Base-by-base conservation (phyloP, 2,797 vertebrate genomes). In the Clarias pachynema region DNA sequence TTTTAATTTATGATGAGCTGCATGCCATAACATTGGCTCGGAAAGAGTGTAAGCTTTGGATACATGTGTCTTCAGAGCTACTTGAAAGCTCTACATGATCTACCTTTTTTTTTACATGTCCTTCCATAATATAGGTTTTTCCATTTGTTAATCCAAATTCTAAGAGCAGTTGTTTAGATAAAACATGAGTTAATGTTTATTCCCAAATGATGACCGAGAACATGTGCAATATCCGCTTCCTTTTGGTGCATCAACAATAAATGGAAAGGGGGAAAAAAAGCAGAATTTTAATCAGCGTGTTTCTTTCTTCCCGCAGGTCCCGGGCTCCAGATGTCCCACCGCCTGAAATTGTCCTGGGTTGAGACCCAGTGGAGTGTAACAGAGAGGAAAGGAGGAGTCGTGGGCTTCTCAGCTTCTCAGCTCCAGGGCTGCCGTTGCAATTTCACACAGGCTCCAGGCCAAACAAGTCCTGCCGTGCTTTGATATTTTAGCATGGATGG, bases 401-500 rank as follows among this genome's bases (percentile, higher is more conserved):
- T 73, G 85, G 82, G 92, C 79, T 65, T 83, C 34, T 57, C 70
- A 49, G 69, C 69, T 66, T 74, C 80, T 88, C 92, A 88, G 88
- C 91, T 91, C 89, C 87, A 88, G 91, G 84, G 89, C 79, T 91
- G 92, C 90, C 86, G 86, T 91, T 86, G 89, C 75, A 87, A 89
- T 91, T 91, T 86, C 81, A 80, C 60, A 66, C 81, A 84, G 77
- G 75, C 91, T 84, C 91, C 89, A 92, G 93, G 93, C 90, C 87
- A 82, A 92, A 94, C 91, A 90, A 91, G 88, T 90, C 89, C 91
- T 87, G 92, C 93, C 89, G 90, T 89, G 92, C 91, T 95, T 92
- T 93, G 93, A 95, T 89, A 91, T 93, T 91, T 92, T 91, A 92
- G 93, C 93, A 96, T 96, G 96, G 95, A 97, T 92, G 94, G 96